These are phyloP conservation scores for Arctopsyche grandis DNA, from an alignment of 1,140 invertebrate genomes.

Conservation along the genomic window DNA sequence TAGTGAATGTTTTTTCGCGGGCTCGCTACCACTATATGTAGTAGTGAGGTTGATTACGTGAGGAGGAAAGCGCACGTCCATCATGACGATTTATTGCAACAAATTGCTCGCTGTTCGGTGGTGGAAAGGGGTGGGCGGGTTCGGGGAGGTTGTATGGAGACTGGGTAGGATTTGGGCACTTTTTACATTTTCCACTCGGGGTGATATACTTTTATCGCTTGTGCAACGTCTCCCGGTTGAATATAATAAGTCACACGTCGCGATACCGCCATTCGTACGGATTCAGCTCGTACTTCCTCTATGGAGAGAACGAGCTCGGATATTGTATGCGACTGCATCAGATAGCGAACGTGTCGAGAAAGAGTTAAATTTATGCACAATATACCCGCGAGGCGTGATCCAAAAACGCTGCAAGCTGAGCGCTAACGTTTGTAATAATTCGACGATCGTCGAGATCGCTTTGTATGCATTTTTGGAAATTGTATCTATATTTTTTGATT, in stretches of 20 bases:
- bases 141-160: not conserved
- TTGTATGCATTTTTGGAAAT: too few species aligned
- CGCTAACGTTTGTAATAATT: too few species aligned
- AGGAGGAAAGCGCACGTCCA: slow-evolving; percentile 29
- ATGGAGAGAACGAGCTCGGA: too few species aligned
- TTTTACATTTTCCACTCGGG: slow-evolving; percentile 7
- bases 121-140: not conserved
- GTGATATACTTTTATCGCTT: slow-evolving; percentile 24
- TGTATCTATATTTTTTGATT: not conserved
- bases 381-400: too few species aligned
- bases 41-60: slow-evolving; percentile 30
- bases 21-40: not conserved
- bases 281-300: too few species aligned
- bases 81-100: slow-evolving; percentile 34
- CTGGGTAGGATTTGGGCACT: not conserved
- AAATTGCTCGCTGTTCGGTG: slow-evolving; percentile 21
- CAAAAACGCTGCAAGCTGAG: too few species aligned
- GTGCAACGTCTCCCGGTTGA: not conserved
- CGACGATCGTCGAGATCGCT: too few species aligned
- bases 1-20: too few species aligned
- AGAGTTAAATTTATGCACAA: too few species aligned
- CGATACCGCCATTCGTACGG: not conserved
- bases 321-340: too few species aligned
- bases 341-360: too few species aligned
- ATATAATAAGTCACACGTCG: slow-evolving; percentile 15